A percentile compares a stretch with the other conserved stretches of the same genome.
Evolutionary conservation across 2,888 invertebrate species (phyloP).

Genomic region (Saturnia japonica): DNA sequence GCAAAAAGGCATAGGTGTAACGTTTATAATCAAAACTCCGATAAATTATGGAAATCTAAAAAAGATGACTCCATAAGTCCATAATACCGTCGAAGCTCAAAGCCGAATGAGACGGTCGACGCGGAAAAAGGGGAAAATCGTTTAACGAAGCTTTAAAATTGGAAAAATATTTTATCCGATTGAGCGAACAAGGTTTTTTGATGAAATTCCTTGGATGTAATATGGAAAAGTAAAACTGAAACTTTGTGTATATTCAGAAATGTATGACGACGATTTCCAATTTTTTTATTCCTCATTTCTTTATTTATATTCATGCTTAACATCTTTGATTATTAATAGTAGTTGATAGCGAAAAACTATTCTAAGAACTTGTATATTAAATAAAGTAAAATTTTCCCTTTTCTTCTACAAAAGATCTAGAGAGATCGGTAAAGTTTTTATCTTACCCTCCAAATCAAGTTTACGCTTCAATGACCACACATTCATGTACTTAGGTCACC

Average conservation of each 20-base stretch:
- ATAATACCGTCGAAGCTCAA: constrained; percentile 4
- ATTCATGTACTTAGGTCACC: neutral
- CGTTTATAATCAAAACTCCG: neutral
- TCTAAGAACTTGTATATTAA: too few species aligned
- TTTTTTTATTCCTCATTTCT: neutral
- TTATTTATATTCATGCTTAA: neutral
- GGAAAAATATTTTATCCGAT: constrained; percentile 15
- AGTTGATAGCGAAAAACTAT: neutral
- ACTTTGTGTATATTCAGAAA: neutral
- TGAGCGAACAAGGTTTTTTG: constrained; percentile 7
- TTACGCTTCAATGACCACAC: neutral
- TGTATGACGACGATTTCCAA: neutral
- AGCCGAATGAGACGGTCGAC: constrained; percentile 10
- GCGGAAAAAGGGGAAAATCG: constrained; percentile 16
- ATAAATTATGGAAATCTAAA: constrained; percentile 1
- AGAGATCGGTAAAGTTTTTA: too few species aligned
- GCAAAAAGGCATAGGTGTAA: neutral
- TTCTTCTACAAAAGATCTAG: too few species aligned
- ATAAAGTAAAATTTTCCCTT: too few species aligned
- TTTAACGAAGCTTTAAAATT: constrained; percentile 14
- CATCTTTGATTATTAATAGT: neutral
- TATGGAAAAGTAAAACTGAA: constrained; percentile 5
- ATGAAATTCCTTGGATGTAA: constrained; percentile 8
- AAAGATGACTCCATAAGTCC: constrained; percentile 7
- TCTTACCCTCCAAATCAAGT: neutral